These are phyloP conservation scores for Malurus splendens DNA, from an alignment of 2,797 vertebrate genomes.

Conservation along the genomic window DNA sequence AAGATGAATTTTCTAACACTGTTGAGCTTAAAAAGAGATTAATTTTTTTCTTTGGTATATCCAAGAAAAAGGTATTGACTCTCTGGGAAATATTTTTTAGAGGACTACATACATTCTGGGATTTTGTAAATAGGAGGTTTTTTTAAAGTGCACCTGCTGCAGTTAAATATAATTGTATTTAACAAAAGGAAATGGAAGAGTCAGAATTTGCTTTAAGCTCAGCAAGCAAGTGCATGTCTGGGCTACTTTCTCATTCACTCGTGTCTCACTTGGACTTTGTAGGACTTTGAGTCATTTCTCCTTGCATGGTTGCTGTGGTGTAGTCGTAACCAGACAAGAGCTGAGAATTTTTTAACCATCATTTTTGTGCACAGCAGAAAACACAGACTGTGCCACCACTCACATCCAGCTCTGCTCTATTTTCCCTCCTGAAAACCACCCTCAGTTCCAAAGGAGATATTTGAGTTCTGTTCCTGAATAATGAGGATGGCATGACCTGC, in stretches of 20 bases:
- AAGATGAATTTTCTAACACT: background rate
- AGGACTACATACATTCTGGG: background rate
- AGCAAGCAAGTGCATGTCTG: background rate
- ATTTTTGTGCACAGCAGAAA: background rate
- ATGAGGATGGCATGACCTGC: background rate
- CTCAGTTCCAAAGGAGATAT: background rate
- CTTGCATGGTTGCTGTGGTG: background rate
- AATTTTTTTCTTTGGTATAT: background rate
- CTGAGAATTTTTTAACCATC: background rate
- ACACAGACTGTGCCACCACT: fast-evolving
- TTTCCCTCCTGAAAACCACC: background rate
- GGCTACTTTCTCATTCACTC: background rate
- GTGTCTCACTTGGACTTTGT: background rate
- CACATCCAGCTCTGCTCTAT: background rate
- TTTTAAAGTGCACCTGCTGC: conserved; percentile 43
- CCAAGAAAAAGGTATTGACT: background rate
- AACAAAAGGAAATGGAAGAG: background rate
- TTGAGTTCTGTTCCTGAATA: background rate
- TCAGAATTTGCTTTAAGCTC: fast-evolving
- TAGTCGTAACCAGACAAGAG: background rate
- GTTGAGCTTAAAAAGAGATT: background rate
- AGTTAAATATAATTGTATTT: background rate
- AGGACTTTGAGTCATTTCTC: background rate
- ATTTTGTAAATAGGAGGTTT: background rate
- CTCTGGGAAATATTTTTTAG: background rate